Base-by-base conservation (phyloP, 2,888 invertebrate genomes). In the Tipula lateralis region DNA sequence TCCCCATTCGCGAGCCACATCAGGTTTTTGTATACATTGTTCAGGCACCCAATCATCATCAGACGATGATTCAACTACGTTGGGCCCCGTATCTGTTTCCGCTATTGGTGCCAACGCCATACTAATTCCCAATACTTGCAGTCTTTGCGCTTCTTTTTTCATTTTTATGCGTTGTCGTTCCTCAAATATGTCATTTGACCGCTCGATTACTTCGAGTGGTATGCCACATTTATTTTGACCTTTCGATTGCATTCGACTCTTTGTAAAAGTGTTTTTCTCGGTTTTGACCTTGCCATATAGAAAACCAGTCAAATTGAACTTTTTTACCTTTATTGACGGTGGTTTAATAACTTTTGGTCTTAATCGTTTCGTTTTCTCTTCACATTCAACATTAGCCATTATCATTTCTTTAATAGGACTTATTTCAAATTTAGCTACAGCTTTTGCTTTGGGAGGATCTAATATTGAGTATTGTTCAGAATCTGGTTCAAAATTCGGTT, bases 301-400 rank as follows among this genome's bases (percentile, higher is more conserved):
- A 84, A 86, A 90, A 0, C 88, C 87, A 9, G 89, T 89, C n/a
- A 90, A 86, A 85, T 89, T 89, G 16, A 90, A 90, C 85, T 90
- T 90, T 34, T 87, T 89, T 0, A 89, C 88, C 9, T 87, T 87
- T 9, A 88, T 88, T 7, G 86, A 86, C 16, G 87, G 88, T 0
- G 89, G 90, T 34, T 89, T 88, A 13, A 87, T 87, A 1, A 89
- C 85, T 84, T 88, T 88, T 0, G 89, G 84, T 66, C 66, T 24
- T 9, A 66, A 1, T 13, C 3, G 6, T n/a, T 66, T 19, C 1
- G 12, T 9, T 66, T 66, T 66, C 13, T 19, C 9, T 24, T 66
- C 66, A 24, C 24, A n/a, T 44, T 44, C 66, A 9, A 24, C 24
- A 2, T 88, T 88, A 86, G 88, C 89, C 7, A 24, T 7, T 3